Evolutionary conservation across 1,140 invertebrate genomes (phyloP), one percentile per base, ranked within the genome.

Genomic region (Metaphire vulgaris): DNA sequence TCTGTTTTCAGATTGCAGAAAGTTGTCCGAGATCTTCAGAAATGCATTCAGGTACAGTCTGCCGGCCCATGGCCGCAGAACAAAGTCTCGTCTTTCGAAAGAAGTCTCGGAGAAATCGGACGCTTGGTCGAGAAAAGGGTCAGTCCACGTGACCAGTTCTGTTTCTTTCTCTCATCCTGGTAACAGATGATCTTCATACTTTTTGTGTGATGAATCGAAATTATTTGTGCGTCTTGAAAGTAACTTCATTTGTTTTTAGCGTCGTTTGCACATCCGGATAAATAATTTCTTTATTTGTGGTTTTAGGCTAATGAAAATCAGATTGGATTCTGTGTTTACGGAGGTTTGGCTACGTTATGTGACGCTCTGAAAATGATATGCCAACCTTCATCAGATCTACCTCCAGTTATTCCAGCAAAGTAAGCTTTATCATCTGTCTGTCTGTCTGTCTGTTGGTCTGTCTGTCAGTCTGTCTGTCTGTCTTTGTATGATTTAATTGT

Each of bases 11-110:
- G 86, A 79, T 86, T 91, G 29, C 86, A 88, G 29, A 90, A 90
- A 77, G 87, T 89, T 79, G 81, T 91, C 0, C 89, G 89, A 80
- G 90, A 91, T 81, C 82, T 92, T 14, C 89, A 89, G 66, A 90
- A 90, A 80, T 86, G 90, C 26, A 83, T 88, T 2, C 86, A 87
- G 75, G 28, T 16, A 2, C 88, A 90, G 78, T 88, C 87, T 1
- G 88, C 88, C 79, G 89, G 87, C 33, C 87, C 88, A 0, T 91
- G 89, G 90, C 88, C 89, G 0, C 89, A 87, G 80, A 88, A 88
- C 66, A 86, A 89, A 56, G 84, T 90, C 1, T 88, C 89, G 0
- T 86, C 88, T 32, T 81, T 91, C 28, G 90, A 91, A 75, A 83
- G 90, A 71, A 88, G 87, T 75, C 82, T 91, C 0, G 89, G 89